Percentiles rank a stretch among this genome's conserved stretches.
These are phyloP conservation scores for Bubo blakistoni DNA, from an alignment of 2,113 vertebrate genomes.

Conservation along the genomic window DNA sequence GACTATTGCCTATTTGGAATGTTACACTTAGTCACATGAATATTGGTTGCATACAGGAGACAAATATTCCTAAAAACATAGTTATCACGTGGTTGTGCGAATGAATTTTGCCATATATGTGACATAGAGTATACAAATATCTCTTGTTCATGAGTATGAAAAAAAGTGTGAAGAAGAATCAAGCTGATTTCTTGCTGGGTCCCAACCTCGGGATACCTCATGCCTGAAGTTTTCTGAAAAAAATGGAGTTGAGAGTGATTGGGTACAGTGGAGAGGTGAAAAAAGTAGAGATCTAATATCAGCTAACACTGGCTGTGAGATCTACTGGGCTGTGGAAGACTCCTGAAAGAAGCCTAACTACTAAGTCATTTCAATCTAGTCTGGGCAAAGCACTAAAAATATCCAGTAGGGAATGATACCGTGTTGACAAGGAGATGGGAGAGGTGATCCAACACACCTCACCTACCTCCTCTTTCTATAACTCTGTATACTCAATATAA, in stretches of 20 bases:
- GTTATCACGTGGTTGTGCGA: background rate
- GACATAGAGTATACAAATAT: background rate
- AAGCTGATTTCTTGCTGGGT: background rate
- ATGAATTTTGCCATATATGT: background rate
- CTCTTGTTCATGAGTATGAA: background rate
- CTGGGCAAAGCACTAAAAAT: background rate
- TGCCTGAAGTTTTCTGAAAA: background rate
- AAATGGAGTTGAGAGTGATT: background rate
- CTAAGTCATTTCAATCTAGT: background rate
- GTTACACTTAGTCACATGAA: background rate
- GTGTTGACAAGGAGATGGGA: background rate
- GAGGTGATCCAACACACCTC: background rate
- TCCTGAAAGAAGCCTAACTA: background rate
- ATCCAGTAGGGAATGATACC: background rate
- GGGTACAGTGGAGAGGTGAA: background rate
- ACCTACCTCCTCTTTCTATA: background rate
- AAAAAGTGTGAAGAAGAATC: background rate
- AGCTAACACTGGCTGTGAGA: background rate
- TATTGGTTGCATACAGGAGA: background rate
- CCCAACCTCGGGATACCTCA: background rate
- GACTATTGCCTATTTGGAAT: background rate
- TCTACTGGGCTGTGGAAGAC: background rate
- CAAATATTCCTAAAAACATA: background rate
- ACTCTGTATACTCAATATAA: background rate
- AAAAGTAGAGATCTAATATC: background rate